These are phyloP conservation scores for Calidris pugnax DNA, from an alignment of 2,113 vertebrate species.

Conservation along the genomic window DNA sequence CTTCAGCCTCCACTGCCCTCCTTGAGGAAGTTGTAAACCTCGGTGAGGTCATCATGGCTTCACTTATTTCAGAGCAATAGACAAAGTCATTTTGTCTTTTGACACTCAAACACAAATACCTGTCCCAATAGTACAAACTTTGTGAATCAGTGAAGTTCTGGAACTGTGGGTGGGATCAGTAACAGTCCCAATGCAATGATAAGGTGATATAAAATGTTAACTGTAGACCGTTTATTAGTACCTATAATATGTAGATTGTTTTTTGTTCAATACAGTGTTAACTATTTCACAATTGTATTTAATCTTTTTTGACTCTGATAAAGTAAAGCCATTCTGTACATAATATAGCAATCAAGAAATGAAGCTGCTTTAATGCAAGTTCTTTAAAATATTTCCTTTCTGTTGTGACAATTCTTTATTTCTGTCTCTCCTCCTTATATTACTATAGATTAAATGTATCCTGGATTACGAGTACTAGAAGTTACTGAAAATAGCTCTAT, in stretches of 20 bases:
- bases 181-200: not conserved
- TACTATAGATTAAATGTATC: not conserved
- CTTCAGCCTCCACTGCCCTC: rapidly evolving
- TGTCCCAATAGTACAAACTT: not conserved
- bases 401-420: not conserved
- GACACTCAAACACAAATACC: not conserved
- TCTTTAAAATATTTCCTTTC: not conserved
- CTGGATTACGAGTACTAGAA: not conserved
- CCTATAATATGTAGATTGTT: not conserved
- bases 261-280: not conserved
- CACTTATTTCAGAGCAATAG: not conserved
- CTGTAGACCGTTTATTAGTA: not conserved
- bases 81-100: not conserved
- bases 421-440: not conserved
- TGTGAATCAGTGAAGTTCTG: not conserved
- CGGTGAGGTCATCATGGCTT: not conserved
- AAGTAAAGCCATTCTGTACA: not conserved
- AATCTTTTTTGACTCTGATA: not conserved
- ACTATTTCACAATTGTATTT: not conserved
- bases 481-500: not conserved
- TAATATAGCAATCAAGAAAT: not conserved
- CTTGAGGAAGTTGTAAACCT: not conserved
- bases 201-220: not conserved
- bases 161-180: not conserved
- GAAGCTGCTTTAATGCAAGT: not conserved